These are phyloP conservation scores for Condylostylus longicornis DNA, from an alignment of 1,140 invertebrate species.

Conservation along the genomic window DNA sequence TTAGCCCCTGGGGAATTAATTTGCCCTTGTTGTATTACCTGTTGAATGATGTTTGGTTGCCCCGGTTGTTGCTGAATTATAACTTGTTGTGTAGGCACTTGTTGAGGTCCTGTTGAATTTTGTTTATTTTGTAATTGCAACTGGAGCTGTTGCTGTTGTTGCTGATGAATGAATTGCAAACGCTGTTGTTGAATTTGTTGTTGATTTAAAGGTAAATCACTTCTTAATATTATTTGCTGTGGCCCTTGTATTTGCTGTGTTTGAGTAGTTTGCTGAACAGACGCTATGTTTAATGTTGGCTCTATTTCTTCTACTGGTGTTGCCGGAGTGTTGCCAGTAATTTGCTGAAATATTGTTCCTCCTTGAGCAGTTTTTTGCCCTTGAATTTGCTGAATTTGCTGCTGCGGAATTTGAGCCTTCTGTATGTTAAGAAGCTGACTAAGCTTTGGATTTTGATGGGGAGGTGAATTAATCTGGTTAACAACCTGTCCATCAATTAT, in stretches of 20 bases:
- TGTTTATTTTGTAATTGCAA: slow-evolving; percentile 17
- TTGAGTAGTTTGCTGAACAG: slow-evolving; percentile 16
- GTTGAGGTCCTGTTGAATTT: slow-evolving; percentile 10
- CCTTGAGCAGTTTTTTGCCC: slow-evolving; percentile 14
- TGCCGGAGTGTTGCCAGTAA: slow-evolving; percentile 8
- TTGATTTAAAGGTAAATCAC: slow-evolving; percentile 7
- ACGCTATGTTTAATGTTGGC: slow-evolving; percentile 18
- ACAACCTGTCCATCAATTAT: too few species aligned
- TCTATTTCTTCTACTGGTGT: slow-evolving; percentile 19
- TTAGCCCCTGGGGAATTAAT: slow-evolving; percentile 19
- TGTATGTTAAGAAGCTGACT: too few species aligned
- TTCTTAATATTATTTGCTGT: slow-evolving; percentile 4
- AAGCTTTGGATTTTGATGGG: too few species aligned
- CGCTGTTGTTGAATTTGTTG: slow-evolving; percentile 23
- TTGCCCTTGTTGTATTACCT: slow-evolving; percentile 17
- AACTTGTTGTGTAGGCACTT: slow-evolving; percentile 4
- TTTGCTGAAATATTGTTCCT: slow-evolving; percentile 11
- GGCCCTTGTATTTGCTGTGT: slow-evolving; percentile 12
- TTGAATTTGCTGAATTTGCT: slow-evolving; percentile 14
- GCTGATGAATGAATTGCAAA: slow-evolving; percentile 7
- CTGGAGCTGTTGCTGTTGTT: slow-evolving; percentile 14
- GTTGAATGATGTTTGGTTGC: slow-evolving; percentile 16
- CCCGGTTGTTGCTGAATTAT: slow-evolving; percentile 17
- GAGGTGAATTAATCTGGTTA: too few species aligned
- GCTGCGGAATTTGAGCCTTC: slow-evolving; percentile 18